Evolutionary conservation across 2,888 invertebrate species (phyloP).

Genomic region (Malacosoma neustria): DNA sequence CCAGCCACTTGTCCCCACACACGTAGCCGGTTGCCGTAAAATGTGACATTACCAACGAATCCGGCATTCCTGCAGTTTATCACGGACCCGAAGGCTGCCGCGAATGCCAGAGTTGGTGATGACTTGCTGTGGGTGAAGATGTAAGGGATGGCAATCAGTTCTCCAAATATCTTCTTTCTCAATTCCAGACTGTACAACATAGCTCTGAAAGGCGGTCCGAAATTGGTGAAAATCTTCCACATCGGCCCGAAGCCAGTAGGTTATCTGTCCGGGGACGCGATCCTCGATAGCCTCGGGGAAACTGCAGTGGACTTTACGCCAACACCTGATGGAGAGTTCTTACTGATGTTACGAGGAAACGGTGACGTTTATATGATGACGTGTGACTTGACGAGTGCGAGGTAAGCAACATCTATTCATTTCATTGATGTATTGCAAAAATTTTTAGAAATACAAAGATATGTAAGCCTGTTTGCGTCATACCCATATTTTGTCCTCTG

Average conservation of each 20-base stretch:
- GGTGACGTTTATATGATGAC: conserved; percentile 83
- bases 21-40: too few relatives aligned
- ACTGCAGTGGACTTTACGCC: conserved; percentile 89
- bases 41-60: too few relatives aligned
- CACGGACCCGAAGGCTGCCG: too few relatives aligned
- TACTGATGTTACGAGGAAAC: conserved; percentile 87
- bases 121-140: too few relatives aligned
- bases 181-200: conserved; percentile 64
- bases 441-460: too few relatives aligned
- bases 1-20: too few relatives aligned
- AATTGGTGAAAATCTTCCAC: conserved; percentile 43
- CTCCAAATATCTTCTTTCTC: background rate
- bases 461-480: too few relatives aligned
- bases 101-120: too few relatives aligned
- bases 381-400: conserved; percentile 41
- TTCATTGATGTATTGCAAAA: too few relatives aligned
- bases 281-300: conserved; percentile 83
- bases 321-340: conserved; percentile 39
- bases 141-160: too few relatives aligned
- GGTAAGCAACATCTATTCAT: conserved; percentile 28
- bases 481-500: too few relatives aligned
- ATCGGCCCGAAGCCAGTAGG: conserved; percentile 58
- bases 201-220: conserved; percentile 48
- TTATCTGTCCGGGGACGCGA: conserved; percentile 53
- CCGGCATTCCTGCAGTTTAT: too few relatives aligned